A percentile compares a stretch with the other conserved stretches of the same genome.
phyloP scores from a whole-genome alignment of 2,797 vertebrate species.

The Pempheris klunzingeri region DNA sequence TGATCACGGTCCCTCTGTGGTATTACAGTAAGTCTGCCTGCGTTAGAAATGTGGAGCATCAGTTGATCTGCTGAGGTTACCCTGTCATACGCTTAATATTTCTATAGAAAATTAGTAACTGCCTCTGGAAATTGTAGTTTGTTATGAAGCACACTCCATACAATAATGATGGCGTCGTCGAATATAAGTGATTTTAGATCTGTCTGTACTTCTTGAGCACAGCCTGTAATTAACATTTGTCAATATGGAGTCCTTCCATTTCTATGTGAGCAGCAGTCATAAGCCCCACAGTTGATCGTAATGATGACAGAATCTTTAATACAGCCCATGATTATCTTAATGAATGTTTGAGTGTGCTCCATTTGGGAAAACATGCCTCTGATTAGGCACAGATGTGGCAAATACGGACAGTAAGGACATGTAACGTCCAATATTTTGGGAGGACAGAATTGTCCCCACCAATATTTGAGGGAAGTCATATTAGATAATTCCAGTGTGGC shows the following conservation, averaged over 20 bases:
- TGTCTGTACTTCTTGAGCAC: constrained; percentile 31
- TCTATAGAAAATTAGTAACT: constrained; percentile 41
- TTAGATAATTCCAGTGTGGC: too few relatives aligned
- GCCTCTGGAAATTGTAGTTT: constrained; percentile 27
- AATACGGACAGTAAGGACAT: too few relatives aligned
- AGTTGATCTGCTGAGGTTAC: constrained; percentile 30
- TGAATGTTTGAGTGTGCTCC: constrained; percentile 43
- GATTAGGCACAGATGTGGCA: constrained; percentile 63
- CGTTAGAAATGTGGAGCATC: constrained; percentile 17
- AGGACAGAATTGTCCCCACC: too few relatives aligned
- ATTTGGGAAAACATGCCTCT: constrained; percentile 51
- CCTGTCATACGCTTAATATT: constrained; percentile 31
- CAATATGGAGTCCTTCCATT: constrained; percentile 33
- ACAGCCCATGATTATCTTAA: constrained; percentile 47
- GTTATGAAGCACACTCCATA: constrained; percentile 33
- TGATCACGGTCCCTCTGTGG: constrained; percentile 45
- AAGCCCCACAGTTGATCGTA: constrained; percentile 23
- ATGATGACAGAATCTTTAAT: constrained; percentile 28
- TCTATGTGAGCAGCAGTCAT: constrained; percentile 1
- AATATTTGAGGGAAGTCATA: too few relatives aligned
- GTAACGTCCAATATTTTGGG: too few relatives aligned
- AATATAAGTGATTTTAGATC: constrained; percentile 51
- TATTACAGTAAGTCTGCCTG: constrained; percentile 22
- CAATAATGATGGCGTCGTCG: constrained; percentile 54
- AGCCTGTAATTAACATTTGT: constrained; percentile 56